Evolutionary conservation across 1,140 invertebrate species (phyloP), one percentile per base, ranked within the genome.

Genomic region (Trachymyrmex cornetzi): DNA sequence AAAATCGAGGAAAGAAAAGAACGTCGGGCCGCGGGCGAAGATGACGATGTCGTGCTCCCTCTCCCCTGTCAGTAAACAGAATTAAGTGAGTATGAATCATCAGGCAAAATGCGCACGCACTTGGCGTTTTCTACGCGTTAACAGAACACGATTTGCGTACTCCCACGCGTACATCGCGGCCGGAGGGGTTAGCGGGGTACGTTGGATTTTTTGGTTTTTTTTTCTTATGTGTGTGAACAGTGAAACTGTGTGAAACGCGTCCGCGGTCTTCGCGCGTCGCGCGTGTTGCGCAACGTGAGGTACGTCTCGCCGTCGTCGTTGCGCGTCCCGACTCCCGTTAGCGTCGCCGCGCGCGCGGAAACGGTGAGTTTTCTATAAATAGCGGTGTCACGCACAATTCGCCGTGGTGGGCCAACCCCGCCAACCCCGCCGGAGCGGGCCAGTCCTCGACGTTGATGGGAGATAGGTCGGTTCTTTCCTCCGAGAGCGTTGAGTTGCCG

Each of bases 311-410:
- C 19, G 64, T 9, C 14, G 14, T 50, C 48, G 48, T 50, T 16
- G 48, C 48, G 48, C 48, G 48, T 16, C 38, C 30, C 30, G 30
- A 34, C 30, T 34, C 30, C 38, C 38, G 38, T 44, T 44, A 44
- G 48, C 61, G 61, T 30, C 24, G 61, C 30, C 34, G 64, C 4
- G 77, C 77, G 64, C 75, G 84, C 16, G 85, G 55, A 72, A 81
- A 88, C 61, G 89, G 89, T 90, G 50, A 90, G 89, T 88, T 79
- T 30, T 90, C 89, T 90, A 90, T 90, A 88, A 90, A 90, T 90
- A 90, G 77, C 84, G 71, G 38, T 19, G 6, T 84, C 67, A 44
- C n/a, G 48, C 30, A 19, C 5, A 24, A 55, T 3, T 16, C 30
- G 6, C 72, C 72, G 27, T 22, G 66, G 16, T 30, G 30, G 48